Percentiles rank a stretch among this genome's conserved stretches.
Conservation (phyloP, 2,888 invertebrate genomes). For the Tribolium freemani region DNA sequence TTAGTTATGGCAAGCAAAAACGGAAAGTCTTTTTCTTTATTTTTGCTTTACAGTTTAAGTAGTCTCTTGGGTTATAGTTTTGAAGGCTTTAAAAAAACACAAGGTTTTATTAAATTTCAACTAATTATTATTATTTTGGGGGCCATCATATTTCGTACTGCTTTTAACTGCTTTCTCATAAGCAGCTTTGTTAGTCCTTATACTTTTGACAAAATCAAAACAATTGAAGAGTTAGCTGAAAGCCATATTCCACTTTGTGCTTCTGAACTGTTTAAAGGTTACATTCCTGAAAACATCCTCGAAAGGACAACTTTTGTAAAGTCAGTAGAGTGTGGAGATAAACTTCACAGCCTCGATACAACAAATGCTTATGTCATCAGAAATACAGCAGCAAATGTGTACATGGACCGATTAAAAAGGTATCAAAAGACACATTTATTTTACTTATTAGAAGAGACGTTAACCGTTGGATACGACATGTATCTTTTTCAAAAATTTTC, state of each 20-base stretch:
- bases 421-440: not conserved
- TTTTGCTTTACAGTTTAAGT: not conserved
- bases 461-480: not conserved
- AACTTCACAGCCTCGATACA: not conserved
- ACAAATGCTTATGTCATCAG: not conserved
- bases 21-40: not conserved
- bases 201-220: not conserved
- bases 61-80: not conserved
- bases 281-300: not conserved
- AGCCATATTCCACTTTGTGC: not conserved
- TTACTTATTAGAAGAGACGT: not conserved
- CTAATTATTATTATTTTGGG: not conserved
- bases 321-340: not conserved
- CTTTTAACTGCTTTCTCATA: not conserved
- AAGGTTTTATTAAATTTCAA: not conserved
- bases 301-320: not conserved
- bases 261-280: not conserved
- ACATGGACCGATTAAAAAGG: not conserved
- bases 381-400: not conserved
- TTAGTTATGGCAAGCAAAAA: not conserved
- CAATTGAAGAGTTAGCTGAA: not conserved
- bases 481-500: conserved; percentile 3
- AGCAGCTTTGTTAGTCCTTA: not conserved
- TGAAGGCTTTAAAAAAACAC: not conserved
- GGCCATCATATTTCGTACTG: not conserved